phyloP scores from a whole-genome alignment of 1,140 invertebrate genomes.

The Halictus rubicundus region DNA sequence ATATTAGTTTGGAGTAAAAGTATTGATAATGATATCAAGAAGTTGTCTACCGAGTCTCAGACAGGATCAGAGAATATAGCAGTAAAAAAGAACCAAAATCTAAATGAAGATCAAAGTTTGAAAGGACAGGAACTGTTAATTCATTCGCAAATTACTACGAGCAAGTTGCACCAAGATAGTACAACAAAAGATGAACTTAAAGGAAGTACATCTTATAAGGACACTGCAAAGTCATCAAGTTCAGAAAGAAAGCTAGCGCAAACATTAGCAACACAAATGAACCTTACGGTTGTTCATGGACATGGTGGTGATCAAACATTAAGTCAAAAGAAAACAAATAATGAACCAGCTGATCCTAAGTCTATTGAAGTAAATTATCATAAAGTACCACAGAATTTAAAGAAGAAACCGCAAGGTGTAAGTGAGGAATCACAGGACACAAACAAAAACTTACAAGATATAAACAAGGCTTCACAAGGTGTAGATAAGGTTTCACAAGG shows the following conservation, averaged over 20 bases:
- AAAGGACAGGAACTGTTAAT: not conserved
- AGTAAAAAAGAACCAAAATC: not conserved
- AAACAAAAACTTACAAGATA: too few relatives aligned
- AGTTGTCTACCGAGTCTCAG: not conserved
- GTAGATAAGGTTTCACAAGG: too few relatives aligned
- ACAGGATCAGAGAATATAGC: not conserved
- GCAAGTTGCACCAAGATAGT: too few relatives aligned
- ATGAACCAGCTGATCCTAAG: not conserved
- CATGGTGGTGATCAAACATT: not conserved
- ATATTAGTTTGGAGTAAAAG: conserved; percentile 49
- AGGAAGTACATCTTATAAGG: not conserved
- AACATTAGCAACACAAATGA: not conserved
- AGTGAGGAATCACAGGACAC: too few relatives aligned
- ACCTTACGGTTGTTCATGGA: not conserved
- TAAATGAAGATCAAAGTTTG: not conserved
- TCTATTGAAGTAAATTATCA: too few relatives aligned
- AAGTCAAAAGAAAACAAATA: not conserved
- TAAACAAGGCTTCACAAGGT: too few relatives aligned
- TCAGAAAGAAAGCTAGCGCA: not conserved
- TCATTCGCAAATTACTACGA: not conserved
- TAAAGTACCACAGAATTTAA: not conserved
- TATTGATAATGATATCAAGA: conserved; percentile 14
- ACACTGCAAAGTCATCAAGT: not conserved
- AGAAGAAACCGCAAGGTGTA: too few relatives aligned
- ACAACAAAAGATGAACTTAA: too few relatives aligned